Conservation (phyloP, 2,888 invertebrate species). For the Oscheius onirici region DNA sequence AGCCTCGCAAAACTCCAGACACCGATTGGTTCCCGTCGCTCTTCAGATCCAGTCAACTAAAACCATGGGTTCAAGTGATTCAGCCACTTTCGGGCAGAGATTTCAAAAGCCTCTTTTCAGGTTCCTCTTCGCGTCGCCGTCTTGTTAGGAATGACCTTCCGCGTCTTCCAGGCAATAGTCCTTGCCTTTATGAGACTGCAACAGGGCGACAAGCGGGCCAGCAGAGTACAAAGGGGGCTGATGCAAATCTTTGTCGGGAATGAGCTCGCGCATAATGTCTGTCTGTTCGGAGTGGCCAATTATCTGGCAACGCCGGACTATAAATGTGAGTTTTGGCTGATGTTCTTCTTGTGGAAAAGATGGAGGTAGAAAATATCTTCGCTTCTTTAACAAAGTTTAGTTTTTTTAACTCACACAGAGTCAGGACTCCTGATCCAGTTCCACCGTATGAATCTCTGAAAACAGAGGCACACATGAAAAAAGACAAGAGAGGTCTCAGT, state of each 20-base stretch:
- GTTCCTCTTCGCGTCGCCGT: constrained; percentile 16
- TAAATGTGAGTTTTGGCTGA: constrained; percentile 9
- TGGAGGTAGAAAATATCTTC: too few species aligned
- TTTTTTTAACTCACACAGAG: too few species aligned
- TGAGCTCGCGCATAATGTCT: constrained; percentile 13
- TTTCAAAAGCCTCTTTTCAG: constrained; percentile 3
- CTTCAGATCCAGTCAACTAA: constrained; percentile 22
- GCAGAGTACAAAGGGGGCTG: background rate
- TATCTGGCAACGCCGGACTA: constrained; percentile 10
- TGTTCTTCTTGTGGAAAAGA: background rate
- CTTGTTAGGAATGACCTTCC: constrained; percentile 12
- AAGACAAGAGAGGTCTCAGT: too few species aligned
- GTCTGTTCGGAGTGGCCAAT: constrained; percentile 5
- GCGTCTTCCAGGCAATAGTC: constrained; percentile 20
- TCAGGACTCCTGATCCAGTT: too few species aligned
- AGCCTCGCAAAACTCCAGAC: constrained; percentile 5
- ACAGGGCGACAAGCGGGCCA: background rate
- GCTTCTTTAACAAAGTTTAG: too few species aligned
- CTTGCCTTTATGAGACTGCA: constrained; percentile 7
- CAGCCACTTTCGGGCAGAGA: too few species aligned
- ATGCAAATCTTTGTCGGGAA: constrained; percentile 10
- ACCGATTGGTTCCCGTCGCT: constrained; percentile 20
- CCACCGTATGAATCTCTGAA: too few species aligned
- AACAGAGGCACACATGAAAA: too few species aligned
- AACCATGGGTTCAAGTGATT: constrained; percentile 14